phyloP scores from a whole-genome alignment of 2,113 vertebrate genomes.

The Garra rufa region DNA sequence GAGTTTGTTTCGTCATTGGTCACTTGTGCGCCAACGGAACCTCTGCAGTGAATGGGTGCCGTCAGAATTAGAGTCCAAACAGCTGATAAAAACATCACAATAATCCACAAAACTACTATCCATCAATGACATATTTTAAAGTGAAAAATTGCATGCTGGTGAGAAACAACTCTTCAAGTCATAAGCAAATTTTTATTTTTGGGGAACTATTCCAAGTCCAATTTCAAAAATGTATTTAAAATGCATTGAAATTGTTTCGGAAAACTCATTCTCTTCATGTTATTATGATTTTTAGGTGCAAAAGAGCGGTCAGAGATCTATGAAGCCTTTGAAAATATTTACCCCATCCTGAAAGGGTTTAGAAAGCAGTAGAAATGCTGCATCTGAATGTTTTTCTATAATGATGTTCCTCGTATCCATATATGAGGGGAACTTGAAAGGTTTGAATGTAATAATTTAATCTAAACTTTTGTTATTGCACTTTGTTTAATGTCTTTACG shows the following conservation, averaged over 20 bases:
- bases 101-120: background rate
- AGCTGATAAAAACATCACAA: background rate
- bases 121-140: background rate
- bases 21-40: no score
- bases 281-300: constrained; percentile 80
- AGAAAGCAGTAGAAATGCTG: constrained; percentile 77
- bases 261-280: constrained; percentile 30
- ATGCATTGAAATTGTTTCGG: background rate
- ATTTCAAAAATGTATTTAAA: no score
- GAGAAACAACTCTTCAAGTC: background rate
- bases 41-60: no score
- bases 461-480: constrained; percentile 25
- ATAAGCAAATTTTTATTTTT: no score
- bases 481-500: constrained; percentile 35
- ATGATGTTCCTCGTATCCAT: background rate
- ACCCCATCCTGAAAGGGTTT: constrained; percentile 94
- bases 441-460: background rate
- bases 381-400: background rate
- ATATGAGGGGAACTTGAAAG: background rate
- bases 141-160: no score
- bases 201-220: no score
- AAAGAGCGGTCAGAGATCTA: constrained; percentile 95
- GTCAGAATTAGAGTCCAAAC: background rate
- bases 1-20: no score
- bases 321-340: constrained; percentile 98